These are phyloP conservation scores for Lasioglossum pauxillum DNA, from an alignment of 2,888 invertebrate genomes.

Conservation along the genomic window DNA sequence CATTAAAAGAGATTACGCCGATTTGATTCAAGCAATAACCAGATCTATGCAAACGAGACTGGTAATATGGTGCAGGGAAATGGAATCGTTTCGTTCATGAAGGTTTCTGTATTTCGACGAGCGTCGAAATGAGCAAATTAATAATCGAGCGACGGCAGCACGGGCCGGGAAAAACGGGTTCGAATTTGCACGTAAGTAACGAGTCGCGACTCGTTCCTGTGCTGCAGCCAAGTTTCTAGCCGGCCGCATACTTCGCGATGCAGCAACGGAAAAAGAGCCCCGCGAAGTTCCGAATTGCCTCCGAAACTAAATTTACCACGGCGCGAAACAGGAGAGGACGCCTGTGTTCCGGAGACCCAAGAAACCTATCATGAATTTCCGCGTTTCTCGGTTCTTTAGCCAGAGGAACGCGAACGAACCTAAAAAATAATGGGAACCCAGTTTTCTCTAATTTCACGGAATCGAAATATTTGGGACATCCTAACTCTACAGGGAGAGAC, in stretches of 20 bases:
- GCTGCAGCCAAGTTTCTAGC: constrained; percentile 41
- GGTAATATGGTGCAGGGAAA: neutral
- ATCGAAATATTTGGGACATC: neutral
- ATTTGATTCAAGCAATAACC: neutral
- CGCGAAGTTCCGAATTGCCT: constrained; percentile 47
- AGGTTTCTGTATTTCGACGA: constrained; percentile 5
- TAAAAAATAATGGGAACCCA: constrained; percentile 26
- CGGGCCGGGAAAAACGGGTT: neutral
- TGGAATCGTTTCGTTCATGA: neutral
- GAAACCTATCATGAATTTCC: constrained; percentile 36
- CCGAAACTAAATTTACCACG: constrained; percentile 58
- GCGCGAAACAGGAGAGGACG: constrained; percentile 4
- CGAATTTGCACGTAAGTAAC: constrained; percentile 29
- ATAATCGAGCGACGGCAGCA: neutral
- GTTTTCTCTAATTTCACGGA: neutral
- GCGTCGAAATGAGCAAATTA: constrained; percentile 8
- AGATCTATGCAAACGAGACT: neutral
- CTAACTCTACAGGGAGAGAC: neutral
- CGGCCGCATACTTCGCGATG: constrained; percentile 57
- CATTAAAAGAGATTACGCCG: neutral
- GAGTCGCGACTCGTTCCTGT: constrained; percentile 12
- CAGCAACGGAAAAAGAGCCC: constrained; percentile 30
- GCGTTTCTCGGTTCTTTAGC: constrained; percentile 25
- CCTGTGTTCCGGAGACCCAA: neutral
- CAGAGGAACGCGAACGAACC: neutral